Evolutionary conservation across 2,797 vertebrate species (phyloP), one percentile per base, ranked within the genome.

Genomic region (Smutsia gigantea): DNA sequence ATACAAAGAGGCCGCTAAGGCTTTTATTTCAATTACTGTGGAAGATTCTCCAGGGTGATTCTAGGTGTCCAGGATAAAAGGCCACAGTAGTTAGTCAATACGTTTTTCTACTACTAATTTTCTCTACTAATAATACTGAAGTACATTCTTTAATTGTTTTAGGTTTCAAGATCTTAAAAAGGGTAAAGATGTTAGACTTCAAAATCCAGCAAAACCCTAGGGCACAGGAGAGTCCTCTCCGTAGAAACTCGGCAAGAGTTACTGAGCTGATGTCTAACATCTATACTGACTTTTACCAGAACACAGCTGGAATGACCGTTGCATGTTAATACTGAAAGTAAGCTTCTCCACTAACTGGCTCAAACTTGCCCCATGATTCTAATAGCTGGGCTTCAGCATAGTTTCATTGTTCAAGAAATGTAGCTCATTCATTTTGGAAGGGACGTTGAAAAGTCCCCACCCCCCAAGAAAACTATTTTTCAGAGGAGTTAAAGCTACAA

Each of bases 311-410:
- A 78, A 87, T 69, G 68, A 88, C 59, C 42, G 7, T 51, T 57
- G 17, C 42, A 51, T 82, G 63, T 87, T 96, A 91, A 97, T 90
- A 96, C 34, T 49, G 91, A 97, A 96, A 97, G 95, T 66, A 59
- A 91, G 21, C 29, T 39, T 87, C 69, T 84, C 42, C 64, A 59
- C 13, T 90, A 68, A 82, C 64, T 27, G 13, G 21, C 83, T 92
- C 37, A 78, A 91, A 85, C 68, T 86, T 97, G 29, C 51, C 74
- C 93, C 34, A 25, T 2, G 8, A 42, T 82, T 93, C 72, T 89
- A 55, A 51, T 2, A 72, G 77, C 37, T n/a, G 46, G 7, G 55
- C 25, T 81, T 86, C 64, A 39, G 39, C 19, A 9, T n/a, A 39
- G 5, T 68, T 95, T 57, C 25, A 53, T 85, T 25, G 90, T 87